phyloP scores from a whole-genome alignment of 2,797 vertebrate genomes.

The Coregonus sp. region DNA sequence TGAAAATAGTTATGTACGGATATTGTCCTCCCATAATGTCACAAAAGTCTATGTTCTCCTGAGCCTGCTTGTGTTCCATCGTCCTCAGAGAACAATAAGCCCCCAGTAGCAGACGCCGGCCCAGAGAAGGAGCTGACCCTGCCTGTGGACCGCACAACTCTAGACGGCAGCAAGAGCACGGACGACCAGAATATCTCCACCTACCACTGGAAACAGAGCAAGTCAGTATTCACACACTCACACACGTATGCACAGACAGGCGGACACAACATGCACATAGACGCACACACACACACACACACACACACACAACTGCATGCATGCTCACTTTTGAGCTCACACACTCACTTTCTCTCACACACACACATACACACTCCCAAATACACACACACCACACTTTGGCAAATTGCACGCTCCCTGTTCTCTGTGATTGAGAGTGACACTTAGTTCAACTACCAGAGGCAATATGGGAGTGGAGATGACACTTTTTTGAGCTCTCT shows the following conservation, averaged over 20 bases:
- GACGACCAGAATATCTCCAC: constrained; percentile 94
- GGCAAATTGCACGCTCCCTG: background rate
- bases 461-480: background rate
- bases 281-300: too few relatives aligned
- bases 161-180: constrained; percentile 92
- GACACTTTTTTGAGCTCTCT: background rate
- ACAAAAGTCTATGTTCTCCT: background rate
- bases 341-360: background rate
- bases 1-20: background rate
- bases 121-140: constrained; percentile 97
- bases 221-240: constrained; percentile 64
- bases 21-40: background rate
- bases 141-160: constrained; percentile 90
- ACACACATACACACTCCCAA: background rate
- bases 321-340: background rate
- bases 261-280: too few relatives aligned
- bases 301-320: too few relatives aligned
- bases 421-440: background rate
- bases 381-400: background rate
- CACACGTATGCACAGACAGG: background rate
- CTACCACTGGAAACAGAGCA: constrained; percentile 90
- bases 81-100: constrained; percentile 91
- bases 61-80: background rate
- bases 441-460: background rate
- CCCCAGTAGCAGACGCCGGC: constrained; percentile 90